Base-by-base conservation (phyloP, 2,888 invertebrate genomes). In the Pecten maximus region DNA sequence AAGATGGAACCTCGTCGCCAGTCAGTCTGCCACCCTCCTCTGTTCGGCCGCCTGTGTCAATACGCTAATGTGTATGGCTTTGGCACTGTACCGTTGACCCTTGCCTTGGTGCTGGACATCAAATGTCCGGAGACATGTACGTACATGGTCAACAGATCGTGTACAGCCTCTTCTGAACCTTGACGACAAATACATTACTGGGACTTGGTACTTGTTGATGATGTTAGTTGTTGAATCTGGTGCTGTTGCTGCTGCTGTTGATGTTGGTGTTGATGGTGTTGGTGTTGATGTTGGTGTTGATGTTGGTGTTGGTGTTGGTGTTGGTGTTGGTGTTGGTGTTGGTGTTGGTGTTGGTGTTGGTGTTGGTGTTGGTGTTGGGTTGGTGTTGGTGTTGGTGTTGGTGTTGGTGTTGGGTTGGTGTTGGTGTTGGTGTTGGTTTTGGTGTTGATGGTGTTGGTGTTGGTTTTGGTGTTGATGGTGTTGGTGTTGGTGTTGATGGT, bases 21-120 rank as follows among this genome's bases (percentile, higher is more conserved):
- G 74, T 23, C 35, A 74, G 74, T 74, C 74, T 74, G 74, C 23
- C 74, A 74, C 28, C 74, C 0, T 74, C 74, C 74, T 23, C 74
- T 74, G 74, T 74, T 35, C 74, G 28, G 74, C 74, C 74, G 74
- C 74, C 35, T 74, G 74, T 74, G 74, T 74, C 74, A 74, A 74
- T 35, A 74, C 23, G 74, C 74, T 54, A 54, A 54, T 54, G 54
- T n/a, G n/a, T 54, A 54, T 19, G 74, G 74, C 35, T 74, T 74
- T 74, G 74, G 74, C 16, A 74, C 74, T 74, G 74, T 74, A 74
- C 74, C 74, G 74, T 28, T 74, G 74, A 74, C 74, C 60, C 74
- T 74, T 74, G 35, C 35, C 74, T 74, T 35, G 23, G 23, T 23
- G 60, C 60, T 60, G 60, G 35, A 74, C 74, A 74, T 74, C 74